phyloP scores from a whole-genome alignment of 2,888 invertebrate species.

The Myopa testacea region DNA sequence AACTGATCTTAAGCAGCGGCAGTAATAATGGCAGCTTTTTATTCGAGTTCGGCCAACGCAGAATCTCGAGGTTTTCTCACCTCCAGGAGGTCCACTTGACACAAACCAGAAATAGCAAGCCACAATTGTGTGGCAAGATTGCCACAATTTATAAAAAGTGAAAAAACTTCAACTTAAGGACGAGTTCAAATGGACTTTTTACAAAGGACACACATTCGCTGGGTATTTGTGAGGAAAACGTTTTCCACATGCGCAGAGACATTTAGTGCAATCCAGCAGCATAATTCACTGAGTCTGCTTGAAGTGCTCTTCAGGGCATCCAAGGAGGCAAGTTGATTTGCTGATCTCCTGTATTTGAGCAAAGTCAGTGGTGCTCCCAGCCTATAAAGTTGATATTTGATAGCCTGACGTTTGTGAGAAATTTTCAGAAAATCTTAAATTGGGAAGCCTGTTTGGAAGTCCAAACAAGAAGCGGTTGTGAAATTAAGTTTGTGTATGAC shows the following conservation, averaged over 20 bases:
- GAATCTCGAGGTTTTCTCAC: slow-evolving; percentile 62
- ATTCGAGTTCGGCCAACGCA: neutral
- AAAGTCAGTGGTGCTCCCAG: too few relatives aligned
- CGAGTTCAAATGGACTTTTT: slow-evolving; percentile 46
- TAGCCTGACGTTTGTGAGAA: slow-evolving; percentile 41
- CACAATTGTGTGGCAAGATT: too few relatives aligned
- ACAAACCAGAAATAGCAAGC: neutral
- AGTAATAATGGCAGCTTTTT: neutral
- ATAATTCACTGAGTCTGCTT: slow-evolving; percentile 54
- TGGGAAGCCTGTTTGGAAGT: too few relatives aligned
- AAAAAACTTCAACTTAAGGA: slow-evolving; percentile 46
- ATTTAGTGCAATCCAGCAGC: slow-evolving; percentile 35
- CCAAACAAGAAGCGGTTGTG: too few relatives aligned
- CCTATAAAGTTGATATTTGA: slow-evolving; percentile 13
- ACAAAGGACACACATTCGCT: slow-evolving; percentile 45
- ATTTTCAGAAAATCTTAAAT: slow-evolving; percentile 40
- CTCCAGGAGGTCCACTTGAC: slow-evolving; percentile 65
- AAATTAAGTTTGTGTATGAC: too few relatives aligned
- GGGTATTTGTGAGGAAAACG: slow-evolving; percentile 11
- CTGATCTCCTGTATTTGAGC: slow-evolving; percentile 3
- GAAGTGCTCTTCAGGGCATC: slow-evolving; percentile 20
- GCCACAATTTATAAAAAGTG: slow-evolving; percentile 35
- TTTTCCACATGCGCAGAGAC: slow-evolving; percentile 2
- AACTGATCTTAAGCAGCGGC: neutral
- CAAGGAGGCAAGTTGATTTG: slow-evolving; percentile 1